Evolutionary conservation across 1,140 invertebrate genomes (phyloP).

Genomic region (Asbolus verrucosus): DNA sequence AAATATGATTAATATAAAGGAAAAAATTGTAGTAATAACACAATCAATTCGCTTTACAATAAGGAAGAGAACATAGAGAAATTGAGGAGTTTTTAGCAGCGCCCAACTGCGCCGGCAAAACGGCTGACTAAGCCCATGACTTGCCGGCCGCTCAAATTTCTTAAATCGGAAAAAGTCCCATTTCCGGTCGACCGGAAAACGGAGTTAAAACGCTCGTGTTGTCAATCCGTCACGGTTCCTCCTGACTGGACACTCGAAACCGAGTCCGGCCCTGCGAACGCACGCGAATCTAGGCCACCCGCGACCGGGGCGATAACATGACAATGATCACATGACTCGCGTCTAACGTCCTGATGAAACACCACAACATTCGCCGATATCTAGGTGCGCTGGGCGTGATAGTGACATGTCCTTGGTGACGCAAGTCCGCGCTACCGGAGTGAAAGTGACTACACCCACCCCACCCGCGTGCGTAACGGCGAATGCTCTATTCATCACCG

Average conservation of each 20-base stretch:
- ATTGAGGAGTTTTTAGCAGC: not conserved
- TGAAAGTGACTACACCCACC: conserved; percentile 59
- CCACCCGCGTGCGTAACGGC: conserved; percentile 53
- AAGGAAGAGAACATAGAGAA: not conserved
- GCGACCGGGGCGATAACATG: not conserved
- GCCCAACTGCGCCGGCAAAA: too few relatives aligned
- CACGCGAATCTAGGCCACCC: conserved; percentile 4
- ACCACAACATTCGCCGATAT: conserved; percentile 14
- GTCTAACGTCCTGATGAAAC: conserved; percentile 48
- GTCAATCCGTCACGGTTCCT: too few relatives aligned
- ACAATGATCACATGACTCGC: too few relatives aligned
- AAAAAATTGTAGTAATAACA: not conserved
- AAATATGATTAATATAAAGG: conserved; percentile 2
- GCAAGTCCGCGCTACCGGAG: conserved; percentile 55
- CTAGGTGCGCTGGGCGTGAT: conserved; percentile 35
- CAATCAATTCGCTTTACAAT: too few relatives aligned
- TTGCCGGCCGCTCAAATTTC: not conserved
- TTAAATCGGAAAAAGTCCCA: not conserved
- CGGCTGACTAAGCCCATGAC: not conserved
- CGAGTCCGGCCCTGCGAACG: too few relatives aligned
- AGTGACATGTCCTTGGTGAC: conserved; percentile 53
- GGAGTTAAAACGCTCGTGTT: too few relatives aligned
- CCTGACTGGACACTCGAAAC: too few relatives aligned
- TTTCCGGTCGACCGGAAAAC: conserved; percentile 28
- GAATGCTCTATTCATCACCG: conserved; percentile 16